Evolutionary conservation across 2,888 invertebrate species (phyloP).

Genomic region (Endotricha flammealis): DNA sequence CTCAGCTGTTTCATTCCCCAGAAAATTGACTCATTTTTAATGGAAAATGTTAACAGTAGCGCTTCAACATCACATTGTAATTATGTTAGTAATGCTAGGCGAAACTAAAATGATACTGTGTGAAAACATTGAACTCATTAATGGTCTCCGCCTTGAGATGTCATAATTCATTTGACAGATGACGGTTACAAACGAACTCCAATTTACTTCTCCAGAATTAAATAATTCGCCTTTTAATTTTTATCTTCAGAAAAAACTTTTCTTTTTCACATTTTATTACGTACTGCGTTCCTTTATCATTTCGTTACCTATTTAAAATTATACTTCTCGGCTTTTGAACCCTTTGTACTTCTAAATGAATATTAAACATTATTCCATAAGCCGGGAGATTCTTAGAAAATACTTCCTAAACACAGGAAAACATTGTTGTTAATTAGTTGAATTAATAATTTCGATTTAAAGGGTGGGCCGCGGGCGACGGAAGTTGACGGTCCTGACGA

Average conservation of each 20-base stretch:
- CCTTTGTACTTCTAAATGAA: constrained; percentile 16
- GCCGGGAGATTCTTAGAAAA: constrained; percentile 25
- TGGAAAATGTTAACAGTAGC: too few relatives aligned
- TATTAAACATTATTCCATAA: constrained; percentile 8
- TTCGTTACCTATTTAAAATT: constrained; percentile 10
- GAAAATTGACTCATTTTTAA: not conserved
- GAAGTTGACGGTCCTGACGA: constrained; percentile 44
- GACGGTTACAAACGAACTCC: constrained; percentile 43
- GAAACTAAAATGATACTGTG: not conserved
- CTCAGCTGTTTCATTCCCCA: constrained; percentile 6
- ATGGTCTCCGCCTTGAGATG: constrained; percentile 47
- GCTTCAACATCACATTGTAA: too few relatives aligned
- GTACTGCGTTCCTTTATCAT: constrained; percentile 2
- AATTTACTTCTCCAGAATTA: constrained; percentile 42
- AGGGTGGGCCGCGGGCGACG: constrained; percentile 37
- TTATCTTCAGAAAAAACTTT: constrained; percentile 17
- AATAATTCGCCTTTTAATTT: constrained; percentile 47
- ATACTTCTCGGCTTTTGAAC: constrained; percentile 3
- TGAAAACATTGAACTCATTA: constrained; percentile 42
- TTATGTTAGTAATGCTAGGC: too few relatives aligned
- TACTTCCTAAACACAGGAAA: constrained; percentile 35
- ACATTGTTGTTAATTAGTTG: constrained; percentile 52
- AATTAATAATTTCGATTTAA: constrained; percentile 55
- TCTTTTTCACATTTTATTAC: constrained; percentile 12
- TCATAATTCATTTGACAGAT: constrained; percentile 55